Percentiles rank a stretch among this genome's conserved stretches.
phyloP scores from a whole-genome alignment of 2,797 vertebrate species.

The Eulemur rubriventer region DNA sequence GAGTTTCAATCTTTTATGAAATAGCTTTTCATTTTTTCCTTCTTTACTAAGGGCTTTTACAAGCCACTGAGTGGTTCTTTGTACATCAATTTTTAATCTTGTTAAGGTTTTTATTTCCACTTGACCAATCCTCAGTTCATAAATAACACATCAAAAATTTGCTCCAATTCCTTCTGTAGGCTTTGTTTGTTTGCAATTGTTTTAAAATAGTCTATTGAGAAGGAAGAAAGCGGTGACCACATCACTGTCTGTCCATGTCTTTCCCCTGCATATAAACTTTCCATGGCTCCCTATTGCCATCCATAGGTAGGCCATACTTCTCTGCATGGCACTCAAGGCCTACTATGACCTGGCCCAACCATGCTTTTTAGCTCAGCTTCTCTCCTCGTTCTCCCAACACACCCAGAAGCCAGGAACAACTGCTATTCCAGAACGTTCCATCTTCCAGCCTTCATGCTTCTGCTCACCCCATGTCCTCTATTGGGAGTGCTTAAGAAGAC shows the following conservation, averaged over 20 bases:
- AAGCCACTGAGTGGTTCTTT: conserved; percentile 60
- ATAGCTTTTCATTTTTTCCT: conserved; percentile 68
- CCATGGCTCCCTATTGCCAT: background rate
- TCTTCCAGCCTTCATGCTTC: background rate
- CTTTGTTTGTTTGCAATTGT: conserved; percentile 63
- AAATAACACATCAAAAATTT: conserved; percentile 74
- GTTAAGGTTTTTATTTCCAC: conserved; percentile 60
- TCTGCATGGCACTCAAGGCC: background rate
- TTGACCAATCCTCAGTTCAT: conserved; percentile 70
- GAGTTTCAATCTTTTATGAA: conserved; percentile 76
- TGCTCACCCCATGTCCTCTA: background rate
- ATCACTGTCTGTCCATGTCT: background rate
- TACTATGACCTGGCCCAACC: background rate
- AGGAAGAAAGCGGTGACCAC: background rate
- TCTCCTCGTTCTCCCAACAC: background rate
- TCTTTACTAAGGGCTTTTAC: conserved; percentile 59
- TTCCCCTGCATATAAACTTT: background rate
- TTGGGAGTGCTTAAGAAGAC: background rate
- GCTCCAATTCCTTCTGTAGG: conserved; percentile 42
- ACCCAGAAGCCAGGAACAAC: background rate
- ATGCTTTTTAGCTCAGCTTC: background rate
- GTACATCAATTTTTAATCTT: conserved; percentile 77
- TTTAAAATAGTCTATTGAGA: background rate
- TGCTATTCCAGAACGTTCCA: background rate
- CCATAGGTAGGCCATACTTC: background rate